Evolutionary conservation across 2,797 vertebrate species (phyloP).

Genomic region (Hippoglossus hippoglossus): DNA sequence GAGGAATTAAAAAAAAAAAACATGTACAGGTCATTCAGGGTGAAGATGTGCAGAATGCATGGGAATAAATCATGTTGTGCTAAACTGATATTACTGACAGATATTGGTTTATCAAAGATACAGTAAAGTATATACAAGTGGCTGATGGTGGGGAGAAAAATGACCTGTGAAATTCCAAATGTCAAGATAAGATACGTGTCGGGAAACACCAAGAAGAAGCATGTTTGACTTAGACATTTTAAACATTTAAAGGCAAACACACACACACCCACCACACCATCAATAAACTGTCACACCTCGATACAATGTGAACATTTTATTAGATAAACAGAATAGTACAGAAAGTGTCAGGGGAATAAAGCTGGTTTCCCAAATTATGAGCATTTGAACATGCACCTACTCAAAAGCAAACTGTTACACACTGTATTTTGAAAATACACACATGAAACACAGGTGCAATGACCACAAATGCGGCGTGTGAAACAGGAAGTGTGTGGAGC

Average conservation of each 20-base stretch:
- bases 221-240: conserved; percentile 19
- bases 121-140: background rate
- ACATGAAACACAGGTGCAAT: background rate
- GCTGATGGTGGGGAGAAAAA: background rate
- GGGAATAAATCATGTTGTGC: background rate
- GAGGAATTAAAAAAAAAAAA: too few species aligned
- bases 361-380: conserved; percentile 6
- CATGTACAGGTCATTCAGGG: background rate
- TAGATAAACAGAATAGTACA: background rate
- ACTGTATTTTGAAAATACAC: background rate
- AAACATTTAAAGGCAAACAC: background rate
- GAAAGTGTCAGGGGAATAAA: conserved; percentile 3
- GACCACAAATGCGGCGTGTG: background rate
- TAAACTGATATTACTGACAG: background rate
- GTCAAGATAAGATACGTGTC: conserved; percentile 13
- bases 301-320: background rate
- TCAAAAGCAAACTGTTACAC: conserved; percentile 9
- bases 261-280: conserved; percentile 1
- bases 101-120: background rate
- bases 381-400: background rate
- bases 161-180: conserved; percentile 19
- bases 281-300: conserved; percentile 5
- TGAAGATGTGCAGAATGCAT: background rate
- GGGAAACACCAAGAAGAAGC: conserved; percentile 20
- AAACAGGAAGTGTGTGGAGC: conserved; percentile 4